phyloP scores from a whole-genome alignment of 2,888 invertebrate species.

The Adela reaumurella region DNA sequence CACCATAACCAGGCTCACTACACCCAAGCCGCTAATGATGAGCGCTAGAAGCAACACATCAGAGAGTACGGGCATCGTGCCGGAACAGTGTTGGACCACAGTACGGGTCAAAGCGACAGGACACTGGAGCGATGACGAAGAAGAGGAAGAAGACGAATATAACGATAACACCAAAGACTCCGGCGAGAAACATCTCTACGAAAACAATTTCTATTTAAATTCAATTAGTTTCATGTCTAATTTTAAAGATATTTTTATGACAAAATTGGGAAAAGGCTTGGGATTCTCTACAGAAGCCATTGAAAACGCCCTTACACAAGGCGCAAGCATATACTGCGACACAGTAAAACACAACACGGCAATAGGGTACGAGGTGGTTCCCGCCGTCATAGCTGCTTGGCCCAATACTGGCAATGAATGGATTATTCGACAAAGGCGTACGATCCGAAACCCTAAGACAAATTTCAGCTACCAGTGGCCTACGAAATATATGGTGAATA shows the following conservation, averaged over 20 bases:
- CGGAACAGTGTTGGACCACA: constrained; percentile 47
- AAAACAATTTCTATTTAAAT: constrained; percentile 55
- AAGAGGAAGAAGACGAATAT: constrained; percentile 27
- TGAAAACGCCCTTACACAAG: constrained; percentile 55
- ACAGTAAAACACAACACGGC: constrained; percentile 33
- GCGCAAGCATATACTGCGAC: constrained; percentile 65
- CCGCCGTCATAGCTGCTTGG: constrained; percentile 69
- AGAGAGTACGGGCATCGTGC: constrained; percentile 43
- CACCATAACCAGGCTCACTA: constrained; percentile 57
- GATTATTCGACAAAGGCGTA: constrained; percentile 56
- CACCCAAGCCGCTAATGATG: constrained; percentile 52
- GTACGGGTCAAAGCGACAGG: constrained; percentile 30
- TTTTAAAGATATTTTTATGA: constrained; percentile 63
- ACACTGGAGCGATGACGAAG: constrained; percentile 37
- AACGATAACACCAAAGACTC: constrained; percentile 15
- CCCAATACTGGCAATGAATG: constrained; percentile 69
- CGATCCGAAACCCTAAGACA: constrained; percentile 53
- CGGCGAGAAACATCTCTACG: constrained; percentile 31
- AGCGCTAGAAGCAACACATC: constrained; percentile 31
- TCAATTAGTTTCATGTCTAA: constrained; percentile 66
- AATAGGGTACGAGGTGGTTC: constrained; percentile 63
- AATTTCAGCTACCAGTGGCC: constrained; percentile 67
- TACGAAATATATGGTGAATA: constrained; percentile 60
- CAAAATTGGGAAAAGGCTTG: constrained; percentile 55
- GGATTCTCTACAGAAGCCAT: constrained; percentile 55